Evolutionary conservation across 2,888 invertebrate species (phyloP), one percentile per base, ranked within the genome.

Genomic region (Hirtodrosophila alboralis): DNA sequence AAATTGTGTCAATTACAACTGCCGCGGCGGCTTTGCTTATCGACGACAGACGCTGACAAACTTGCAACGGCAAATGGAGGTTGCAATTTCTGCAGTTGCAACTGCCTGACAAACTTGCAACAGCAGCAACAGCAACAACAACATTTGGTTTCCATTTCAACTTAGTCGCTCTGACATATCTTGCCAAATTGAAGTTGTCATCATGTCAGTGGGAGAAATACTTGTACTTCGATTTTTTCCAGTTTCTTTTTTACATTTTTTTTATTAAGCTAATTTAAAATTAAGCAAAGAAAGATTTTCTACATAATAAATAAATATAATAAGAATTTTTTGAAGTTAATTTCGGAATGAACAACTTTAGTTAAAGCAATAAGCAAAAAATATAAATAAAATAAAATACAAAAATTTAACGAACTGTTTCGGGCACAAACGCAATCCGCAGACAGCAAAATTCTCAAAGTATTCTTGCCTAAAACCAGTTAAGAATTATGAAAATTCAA

Each of bases 1-100:
- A 86, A 83, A 83, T 83, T 83, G 83, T 83, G 83, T 83, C 83
- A 86, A 86, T 83, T 83, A 83, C 81, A 78, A 75, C 57, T n/a
- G 77, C 65, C 57, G 80, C 71, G 67, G 67, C 64, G 66, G 81
- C 69, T 81, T 81, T 68, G 81, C 69, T 81, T 81, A 84, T 80
- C 79, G 83, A 67, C 67, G 79, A 71, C 75, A 75, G 65, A 49
- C 60, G 21, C 74, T 80, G 84, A 81, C 86, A 75, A 78, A 73
- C 75, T 79, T 58, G 56, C 53, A n/a, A n/a, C 40, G 18, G 51
- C 71, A 65, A n/a, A 27, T 10, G 47, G 0, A 43, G 36, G 36
- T 63, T 27, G 52, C 1, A 28, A 53, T 43, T 53, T 40, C 30
- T 40, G 72, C 58, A 47, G 48, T 69, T 69, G 68, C 68, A 67